Evolutionary conservation across 2,888 invertebrate species (phyloP), one percentile per base, ranked within the genome.

Genomic region (Vanessa cardui): DNA sequence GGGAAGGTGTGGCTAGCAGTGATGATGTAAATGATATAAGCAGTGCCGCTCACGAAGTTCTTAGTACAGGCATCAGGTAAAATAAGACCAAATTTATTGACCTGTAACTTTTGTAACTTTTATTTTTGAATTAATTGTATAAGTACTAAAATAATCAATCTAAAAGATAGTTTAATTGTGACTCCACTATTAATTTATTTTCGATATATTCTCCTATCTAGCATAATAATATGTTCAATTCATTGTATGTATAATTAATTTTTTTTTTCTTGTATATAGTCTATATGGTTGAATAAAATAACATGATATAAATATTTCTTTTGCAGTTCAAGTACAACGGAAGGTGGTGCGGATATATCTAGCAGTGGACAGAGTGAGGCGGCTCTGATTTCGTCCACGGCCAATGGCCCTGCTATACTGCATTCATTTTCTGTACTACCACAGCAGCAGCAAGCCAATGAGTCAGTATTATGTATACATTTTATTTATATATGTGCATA

Each of bases 1-100:
- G 90, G 0, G 92, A 92, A 70, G 93, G 92, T 4, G 93, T 93
- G 0, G 93, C 93, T 5, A 93, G 93, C 78, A 93, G 93, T 71
- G 93, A 93, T 71, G 93, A 93, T 74, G 90, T 93, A 6, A 91
- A 92, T 66, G 93, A 92, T 64, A 92, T 93, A 58, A 92, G 92
- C 72, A 93, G 92, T 74, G 93, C 92, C 0, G 90, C 92, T 0
- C 88, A 88, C 63, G 92, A 92, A 44, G 80, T 83, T 0, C 83
- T 88, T 62, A 89, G 88, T 71, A 89, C 92, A 59, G 93, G 89
- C 6, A 93, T 93, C 45, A 62, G 67, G 68, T 70, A 54, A 15
- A 4, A 54, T 7, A 16, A n/a, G 16, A 47, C 7, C 16, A 18
- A 7, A n/a, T 6, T n/a, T 1, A 16, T 47, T 47, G n/a, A n/a